A percentile compares a stretch with the other conserved stretches of the same genome.
Evolutionary conservation across 2,888 invertebrate genomes (phyloP).

Genomic region (Strigamia maritima): DNA sequence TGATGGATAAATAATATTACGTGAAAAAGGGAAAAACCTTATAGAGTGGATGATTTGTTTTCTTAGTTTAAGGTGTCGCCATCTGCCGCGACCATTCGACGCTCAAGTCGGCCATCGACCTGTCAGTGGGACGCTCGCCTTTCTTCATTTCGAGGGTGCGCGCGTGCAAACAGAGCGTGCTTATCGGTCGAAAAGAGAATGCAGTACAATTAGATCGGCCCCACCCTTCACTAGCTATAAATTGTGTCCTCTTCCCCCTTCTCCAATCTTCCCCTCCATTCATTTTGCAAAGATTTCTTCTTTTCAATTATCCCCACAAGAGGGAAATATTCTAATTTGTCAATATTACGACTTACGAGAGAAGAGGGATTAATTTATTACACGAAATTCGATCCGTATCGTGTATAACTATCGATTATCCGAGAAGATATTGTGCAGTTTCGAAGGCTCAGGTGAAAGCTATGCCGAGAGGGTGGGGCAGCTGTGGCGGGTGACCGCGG

Average conservation of each 20-base stretch:
- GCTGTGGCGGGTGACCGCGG: constrained; percentile 31
- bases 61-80: constrained; percentile 11
- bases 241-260: neutral
- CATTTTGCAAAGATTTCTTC: neutral
- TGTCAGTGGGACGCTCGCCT: constrained; percentile 28
- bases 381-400: neutral
- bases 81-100: constrained; percentile 24
- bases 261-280: neutral
- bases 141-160: constrained; percentile 2
- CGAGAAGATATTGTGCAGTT: constrained; percentile 2
- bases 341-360: neutral
- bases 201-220: constrained; percentile 28
- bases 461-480: constrained; percentile 32
- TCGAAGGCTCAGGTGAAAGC: constrained; percentile 19
- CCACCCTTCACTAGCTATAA: constrained; percentile 28
- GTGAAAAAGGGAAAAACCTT: neutral
- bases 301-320: neutral
- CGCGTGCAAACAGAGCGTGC: constrained; percentile 31
- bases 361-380: neutral
- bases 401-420: neutral
- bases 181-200: constrained; percentile 24
- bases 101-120: constrained; percentile 20
- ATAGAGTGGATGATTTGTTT: neutral
- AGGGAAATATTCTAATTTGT: neutral
- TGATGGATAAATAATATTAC: neutral